A percentile compares a stretch with the other conserved stretches of the same genome.
Conservation (phyloP, 2,888 invertebrate species). For the Bedellia somnulentella region DNA sequence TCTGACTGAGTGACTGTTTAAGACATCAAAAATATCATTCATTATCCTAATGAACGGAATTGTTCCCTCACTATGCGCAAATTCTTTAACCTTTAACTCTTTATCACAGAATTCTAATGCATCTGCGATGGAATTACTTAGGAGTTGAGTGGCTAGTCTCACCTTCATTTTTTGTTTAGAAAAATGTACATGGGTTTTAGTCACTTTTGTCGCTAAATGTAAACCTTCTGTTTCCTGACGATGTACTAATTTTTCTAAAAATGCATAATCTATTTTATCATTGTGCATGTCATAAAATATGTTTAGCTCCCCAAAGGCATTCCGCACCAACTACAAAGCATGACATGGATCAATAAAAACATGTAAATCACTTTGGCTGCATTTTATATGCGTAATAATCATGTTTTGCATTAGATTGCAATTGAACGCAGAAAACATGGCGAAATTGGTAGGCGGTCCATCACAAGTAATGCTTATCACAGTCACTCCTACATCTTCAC, state of each 20-base stretch:
- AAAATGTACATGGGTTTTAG: slow-evolving; percentile 5
- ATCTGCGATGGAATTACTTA: slow-evolving; percentile 7
- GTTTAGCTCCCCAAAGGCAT: slow-evolving; percentile 6
- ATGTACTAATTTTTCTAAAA: background rate
- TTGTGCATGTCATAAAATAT: background rate
- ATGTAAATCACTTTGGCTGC: slow-evolving; percentile 1
- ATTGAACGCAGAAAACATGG: slow-evolving; percentile 9
- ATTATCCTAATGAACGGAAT: slow-evolving; percentile 8
- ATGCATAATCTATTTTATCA: background rate
- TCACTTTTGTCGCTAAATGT: slow-evolving; percentile 6
- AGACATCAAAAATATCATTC: slow-evolving; percentile 9
- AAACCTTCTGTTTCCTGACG: slow-evolving; percentile 4
- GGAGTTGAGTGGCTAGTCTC: slow-evolving; percentile 4
- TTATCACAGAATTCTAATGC: slow-evolving; percentile 4
- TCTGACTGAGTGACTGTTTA: slow-evolving; percentile 5
- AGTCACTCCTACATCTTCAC: slow-evolving; percentile 12
- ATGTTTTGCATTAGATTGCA: slow-evolving; percentile 7
- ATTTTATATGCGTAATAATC: background rate
- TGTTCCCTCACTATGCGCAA: slow-evolving; percentile 10
- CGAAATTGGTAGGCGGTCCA: slow-evolving; percentile 6
- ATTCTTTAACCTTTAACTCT: slow-evolving; percentile 4
- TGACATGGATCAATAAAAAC: slow-evolving; percentile 9
- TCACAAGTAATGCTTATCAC: slow-evolving; percentile 13
- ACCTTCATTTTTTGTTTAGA: slow-evolving; percentile 7
- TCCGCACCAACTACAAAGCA: slow-evolving; percentile 7